phyloP scores from a whole-genome alignment of 2,113 vertebrate species.

The Pachypanchax playfairii region DNA sequence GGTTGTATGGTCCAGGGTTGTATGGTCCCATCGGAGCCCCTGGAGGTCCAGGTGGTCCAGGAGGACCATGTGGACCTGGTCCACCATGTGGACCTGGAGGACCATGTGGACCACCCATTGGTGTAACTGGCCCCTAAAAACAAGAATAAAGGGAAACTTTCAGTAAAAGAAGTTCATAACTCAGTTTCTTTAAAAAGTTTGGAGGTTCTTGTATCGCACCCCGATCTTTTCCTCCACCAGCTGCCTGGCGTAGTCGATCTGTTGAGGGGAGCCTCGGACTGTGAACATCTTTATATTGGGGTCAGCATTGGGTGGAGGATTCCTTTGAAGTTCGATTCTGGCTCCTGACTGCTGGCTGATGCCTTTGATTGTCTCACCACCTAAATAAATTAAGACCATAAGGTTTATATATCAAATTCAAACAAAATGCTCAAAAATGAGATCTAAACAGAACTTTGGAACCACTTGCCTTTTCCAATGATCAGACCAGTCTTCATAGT shows the following conservation, averaged over 20 bases:
- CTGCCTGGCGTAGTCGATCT: conserved; percentile 96
- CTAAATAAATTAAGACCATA: too few relatives aligned
- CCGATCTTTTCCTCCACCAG: conserved; percentile 99
- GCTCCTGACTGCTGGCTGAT: conserved; percentile 98
- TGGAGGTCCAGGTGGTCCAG: conserved; percentile 90
- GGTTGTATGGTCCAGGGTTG: conserved; percentile 95
- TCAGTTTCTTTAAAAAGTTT: too few relatives aligned
- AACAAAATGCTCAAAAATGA: too few relatives aligned
- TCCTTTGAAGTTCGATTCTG: conserved; percentile 95
- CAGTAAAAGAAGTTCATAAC: background rate
- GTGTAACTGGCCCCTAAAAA: conserved; percentile 92
- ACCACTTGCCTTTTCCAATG: conserved; percentile 90
- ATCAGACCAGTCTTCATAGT: conserved; percentile 98
- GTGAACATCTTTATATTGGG: conserved; percentile 98
- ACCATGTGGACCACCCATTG: conserved; percentile 92
- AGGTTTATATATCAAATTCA: too few relatives aligned
- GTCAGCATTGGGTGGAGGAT: conserved; percentile 95
- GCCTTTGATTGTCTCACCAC: conserved; percentile 97
- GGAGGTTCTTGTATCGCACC: too few relatives aligned
- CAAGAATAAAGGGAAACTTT: background rate
- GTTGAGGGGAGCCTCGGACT: conserved; percentile 93
- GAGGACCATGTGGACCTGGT: conserved; percentile 93
- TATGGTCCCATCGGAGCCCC: conserved; percentile 94
- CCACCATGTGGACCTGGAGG: conserved; percentile 96
- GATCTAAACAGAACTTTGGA: too few relatives aligned